Conservation (phyloP, 2,113 vertebrate genomes). For the Varanus komodoensis region DNA sequence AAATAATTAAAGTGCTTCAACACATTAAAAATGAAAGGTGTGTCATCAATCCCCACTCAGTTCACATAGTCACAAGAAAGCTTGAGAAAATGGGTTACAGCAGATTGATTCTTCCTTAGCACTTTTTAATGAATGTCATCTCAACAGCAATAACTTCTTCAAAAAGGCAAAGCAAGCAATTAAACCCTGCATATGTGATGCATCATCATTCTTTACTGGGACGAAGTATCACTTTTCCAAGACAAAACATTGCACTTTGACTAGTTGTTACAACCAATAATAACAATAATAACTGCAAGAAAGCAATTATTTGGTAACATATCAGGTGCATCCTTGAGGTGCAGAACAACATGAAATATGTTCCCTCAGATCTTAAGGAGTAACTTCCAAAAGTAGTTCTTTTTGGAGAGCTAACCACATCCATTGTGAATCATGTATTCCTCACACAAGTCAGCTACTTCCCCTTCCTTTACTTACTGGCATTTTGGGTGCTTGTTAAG, state of each 20-base stretch:
- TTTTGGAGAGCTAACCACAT: not conserved
- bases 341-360: not conserved
- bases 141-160: not conserved
- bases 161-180: not conserved
- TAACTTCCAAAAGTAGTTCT: not conserved
- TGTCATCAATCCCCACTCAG: not conserved
- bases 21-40: not conserved
- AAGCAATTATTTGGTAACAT: not conserved
- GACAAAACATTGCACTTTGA: not conserved
- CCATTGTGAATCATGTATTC: not conserved
- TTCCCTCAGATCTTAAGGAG: not conserved
- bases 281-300: not conserved
- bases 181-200: too few species aligned
- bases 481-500: not conserved
- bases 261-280: not conserved
- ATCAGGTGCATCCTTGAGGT: not conserved
- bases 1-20: not conserved
- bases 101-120: not conserved
- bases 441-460: not conserved
- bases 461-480: not conserved
- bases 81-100: not conserved
- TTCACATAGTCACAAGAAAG: not conserved
- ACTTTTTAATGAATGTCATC: not conserved
- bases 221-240: not conserved
- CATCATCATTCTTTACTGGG: not conserved